These are phyloP conservation scores for Spodoptera frugiperda DNA, from an alignment of 1,140 invertebrate species.

Conservation along the genomic window DNA sequence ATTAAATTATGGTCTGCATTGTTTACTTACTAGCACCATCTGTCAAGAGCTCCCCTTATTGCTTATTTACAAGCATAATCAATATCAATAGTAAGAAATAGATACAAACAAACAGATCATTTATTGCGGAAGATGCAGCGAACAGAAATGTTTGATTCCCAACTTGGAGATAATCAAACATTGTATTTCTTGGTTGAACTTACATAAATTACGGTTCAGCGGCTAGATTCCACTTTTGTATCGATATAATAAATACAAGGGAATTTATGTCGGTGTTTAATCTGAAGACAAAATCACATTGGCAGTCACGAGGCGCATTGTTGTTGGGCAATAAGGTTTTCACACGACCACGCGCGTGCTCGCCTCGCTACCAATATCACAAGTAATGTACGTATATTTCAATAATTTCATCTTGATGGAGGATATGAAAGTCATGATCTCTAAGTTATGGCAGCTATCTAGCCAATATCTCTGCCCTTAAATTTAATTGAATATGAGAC, in stretches of 20 bases:
- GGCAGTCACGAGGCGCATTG: conserved; percentile 77
- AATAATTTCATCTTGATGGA: conserved; percentile 69
- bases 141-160: conserved; percentile 46
- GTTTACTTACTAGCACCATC: conserved; percentile 47
- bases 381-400: conserved; percentile 68
- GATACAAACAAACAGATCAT: background rate
- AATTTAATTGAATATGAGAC: conserved; percentile 34
- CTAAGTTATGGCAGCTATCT: conserved; percentile 32
- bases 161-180: conserved; percentile 51
- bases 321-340: conserved; percentile 73
- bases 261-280: conserved; percentile 81
- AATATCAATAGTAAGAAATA: background rate
- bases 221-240: conserved; percentile 63
- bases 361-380: conserved; percentile 65
- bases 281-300: conserved; percentile 74
- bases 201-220: conserved; percentile 59
- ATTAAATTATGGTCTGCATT: conserved; percentile 49
- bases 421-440: conserved; percentile 39
- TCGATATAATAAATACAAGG: conserved; percentile 79
- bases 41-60: conserved; percentile 41
- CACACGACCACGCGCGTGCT: conserved; percentile 72
- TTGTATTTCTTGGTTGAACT: conserved; percentile 53
- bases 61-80: conserved; percentile 39
- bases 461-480: conserved; percentile 28
- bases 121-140: conserved; percentile 7